A percentile compares a stretch with the other conserved stretches of the same genome.
phyloP scores from a whole-genome alignment of 2,888 invertebrate species.

The Penaeus monodon region DNA sequence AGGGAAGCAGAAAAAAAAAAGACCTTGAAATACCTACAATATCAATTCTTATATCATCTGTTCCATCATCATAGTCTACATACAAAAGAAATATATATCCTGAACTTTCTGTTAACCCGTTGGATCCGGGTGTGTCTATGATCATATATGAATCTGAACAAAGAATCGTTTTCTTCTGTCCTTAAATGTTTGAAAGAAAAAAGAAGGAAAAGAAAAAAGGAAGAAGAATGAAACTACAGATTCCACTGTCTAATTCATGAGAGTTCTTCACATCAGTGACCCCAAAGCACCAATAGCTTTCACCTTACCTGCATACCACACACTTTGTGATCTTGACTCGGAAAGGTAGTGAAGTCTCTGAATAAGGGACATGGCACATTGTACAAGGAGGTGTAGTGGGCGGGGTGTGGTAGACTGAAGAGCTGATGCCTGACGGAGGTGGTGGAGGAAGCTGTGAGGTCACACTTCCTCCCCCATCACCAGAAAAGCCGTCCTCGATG shows the following conservation, averaged over 20 bases:
- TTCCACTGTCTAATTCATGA: too few relatives aligned
- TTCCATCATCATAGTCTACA: too few relatives aligned
- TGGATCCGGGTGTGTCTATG: too few relatives aligned
- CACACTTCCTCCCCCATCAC: conserved; percentile 18
- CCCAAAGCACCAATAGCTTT: too few relatives aligned
- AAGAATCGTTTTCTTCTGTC: too few relatives aligned
- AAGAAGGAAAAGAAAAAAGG: neutral
- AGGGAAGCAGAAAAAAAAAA: conserved; percentile 65
- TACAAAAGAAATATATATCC: too few relatives aligned
- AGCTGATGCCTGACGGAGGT: conserved; percentile 11
- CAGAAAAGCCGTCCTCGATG: conserved; percentile 46
- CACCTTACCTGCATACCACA: conserved; percentile 78
- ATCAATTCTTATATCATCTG: too few relatives aligned
- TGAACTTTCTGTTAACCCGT: too few relatives aligned
- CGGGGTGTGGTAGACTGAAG: conserved; percentile 14
- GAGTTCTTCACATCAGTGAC: too few relatives aligned
- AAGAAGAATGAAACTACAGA: too few relatives aligned
- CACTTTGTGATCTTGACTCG: conserved; percentile 82
- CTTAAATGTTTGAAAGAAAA: neutral
- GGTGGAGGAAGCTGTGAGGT: conserved; percentile 4
- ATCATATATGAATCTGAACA: too few relatives aligned
- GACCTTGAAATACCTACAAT: neutral
- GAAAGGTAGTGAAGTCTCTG: conserved; percentile 79
- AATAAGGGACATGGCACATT: conserved; percentile 88
- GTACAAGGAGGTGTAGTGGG: conserved; percentile 69